Percentiles rank a stretch among this genome's conserved stretches.
phyloP scores from a whole-genome alignment of 92 coral and sea anemone species.

The Porites lobata region DNA sequence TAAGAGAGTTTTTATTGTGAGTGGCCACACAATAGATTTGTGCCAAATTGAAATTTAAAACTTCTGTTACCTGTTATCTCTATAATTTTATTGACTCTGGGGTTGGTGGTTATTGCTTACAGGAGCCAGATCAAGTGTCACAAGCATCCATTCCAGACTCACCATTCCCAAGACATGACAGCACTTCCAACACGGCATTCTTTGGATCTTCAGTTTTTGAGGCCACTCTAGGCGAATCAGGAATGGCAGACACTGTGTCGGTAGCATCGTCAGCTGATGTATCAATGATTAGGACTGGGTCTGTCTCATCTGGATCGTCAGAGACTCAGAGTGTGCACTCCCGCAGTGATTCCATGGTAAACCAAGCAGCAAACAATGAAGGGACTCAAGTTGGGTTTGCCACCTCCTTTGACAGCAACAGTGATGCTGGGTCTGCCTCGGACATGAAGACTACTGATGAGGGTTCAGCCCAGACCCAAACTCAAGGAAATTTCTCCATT shows the following conservation, averaged over 20 bases:
- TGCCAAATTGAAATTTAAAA: no score
- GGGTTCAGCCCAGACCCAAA: background rate
- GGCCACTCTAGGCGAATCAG: conserved; percentile 52
- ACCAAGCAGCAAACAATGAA: conserved; percentile 5
- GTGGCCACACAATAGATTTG: no score
- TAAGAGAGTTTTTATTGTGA: no score
- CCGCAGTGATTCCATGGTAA: conserved; percentile 43
- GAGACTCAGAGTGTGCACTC: conserved; percentile 63
- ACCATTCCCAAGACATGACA: conserved; percentile 17
- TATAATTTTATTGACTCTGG: no score
- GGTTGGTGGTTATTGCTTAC: background rate
- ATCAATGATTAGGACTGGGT: conserved; percentile 73
- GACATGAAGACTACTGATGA: background rate
- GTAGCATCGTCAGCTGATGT: conserved; percentile 66
- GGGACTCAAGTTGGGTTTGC: conserved; percentile 18
- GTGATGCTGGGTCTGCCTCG: background rate
- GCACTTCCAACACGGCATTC: conserved; percentile 41
- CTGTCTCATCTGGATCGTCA: conserved; percentile 81
- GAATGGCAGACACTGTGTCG: conserved; percentile 73
- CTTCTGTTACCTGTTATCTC: background rate
- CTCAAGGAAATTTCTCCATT: background rate
- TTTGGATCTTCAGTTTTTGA: conserved; percentile 78
- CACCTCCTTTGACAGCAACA: conserved; percentile 4
- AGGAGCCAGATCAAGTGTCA: conserved; percentile 48
- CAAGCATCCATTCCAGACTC: conserved; percentile 23